These are phyloP conservation scores for Masnerella sp. DNA, from an alignment of 2,888 invertebrate species.

Conservation along the genomic window DNA sequence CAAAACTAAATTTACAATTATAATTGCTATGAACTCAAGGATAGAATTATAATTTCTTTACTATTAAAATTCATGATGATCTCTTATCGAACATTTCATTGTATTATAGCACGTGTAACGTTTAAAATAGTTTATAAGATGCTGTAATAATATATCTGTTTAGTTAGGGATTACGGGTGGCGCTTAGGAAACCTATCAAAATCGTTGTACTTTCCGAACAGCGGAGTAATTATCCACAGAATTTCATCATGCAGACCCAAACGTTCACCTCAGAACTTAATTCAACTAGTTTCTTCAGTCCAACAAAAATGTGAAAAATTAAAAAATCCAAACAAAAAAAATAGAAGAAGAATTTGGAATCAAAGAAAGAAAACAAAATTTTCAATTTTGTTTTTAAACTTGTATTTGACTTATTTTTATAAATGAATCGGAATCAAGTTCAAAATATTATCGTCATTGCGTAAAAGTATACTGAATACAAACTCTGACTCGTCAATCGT, in stretches of 20 bases:
- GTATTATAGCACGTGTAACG: conserved; percentile 15
- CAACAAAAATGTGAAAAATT: neutral
- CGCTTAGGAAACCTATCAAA: conserved; percentile 52
- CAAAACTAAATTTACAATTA: no score
- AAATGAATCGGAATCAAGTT: conserved; percentile 9
- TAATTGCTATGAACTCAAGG: no score
- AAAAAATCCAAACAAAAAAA: no score
- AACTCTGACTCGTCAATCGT: conserved; percentile 16
- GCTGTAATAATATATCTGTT: conserved; percentile 38
- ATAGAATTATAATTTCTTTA: no score
- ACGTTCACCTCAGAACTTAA: neutral
- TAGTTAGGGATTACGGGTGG: conserved; percentile 42
- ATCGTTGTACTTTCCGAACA: conserved; percentile 21
- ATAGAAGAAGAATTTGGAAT: no score
- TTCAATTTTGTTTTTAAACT: no score
- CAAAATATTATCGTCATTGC: conserved; percentile 23
- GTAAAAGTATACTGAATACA: conserved; percentile 24
- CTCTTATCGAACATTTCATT: no score
- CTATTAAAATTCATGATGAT: no score
- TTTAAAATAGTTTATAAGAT: conserved; percentile 13
- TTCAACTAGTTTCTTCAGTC: neutral
- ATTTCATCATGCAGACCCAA: conserved; percentile 35
- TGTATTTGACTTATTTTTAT: no score
- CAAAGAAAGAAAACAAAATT: no score
- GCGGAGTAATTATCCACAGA: conserved; percentile 25